Percentiles rank a stretch among this genome's conserved stretches.
Evolutionary conservation across 2,888 invertebrate species (phyloP).

Genomic region (Lycophotia porphyrea): DNA sequence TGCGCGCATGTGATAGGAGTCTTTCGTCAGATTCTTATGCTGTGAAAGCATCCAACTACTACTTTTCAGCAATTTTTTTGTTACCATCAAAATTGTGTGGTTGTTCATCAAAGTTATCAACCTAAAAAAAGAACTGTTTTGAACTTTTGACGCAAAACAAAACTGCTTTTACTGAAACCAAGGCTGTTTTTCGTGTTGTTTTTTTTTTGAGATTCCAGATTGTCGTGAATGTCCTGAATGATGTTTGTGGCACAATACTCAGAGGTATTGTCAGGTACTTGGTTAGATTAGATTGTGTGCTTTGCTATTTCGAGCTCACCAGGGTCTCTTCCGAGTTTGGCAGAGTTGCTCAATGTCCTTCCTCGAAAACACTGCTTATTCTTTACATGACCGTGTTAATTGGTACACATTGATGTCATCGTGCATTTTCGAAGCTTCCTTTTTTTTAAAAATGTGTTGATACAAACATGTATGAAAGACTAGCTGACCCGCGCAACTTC

Average conservation of each 20-base stretch:
- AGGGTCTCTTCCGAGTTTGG: slow-evolving; percentile 75
- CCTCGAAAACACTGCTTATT: slow-evolving; percentile 62
- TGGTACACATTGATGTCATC: slow-evolving; percentile 64
- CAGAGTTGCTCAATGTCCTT: slow-evolving; percentile 56
- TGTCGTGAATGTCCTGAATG: slow-evolving; percentile 4
- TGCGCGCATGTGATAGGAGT: not conserved
- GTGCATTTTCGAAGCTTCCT: slow-evolving; percentile 17
- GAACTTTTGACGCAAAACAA: not conserved
- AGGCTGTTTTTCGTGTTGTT: not conserved
- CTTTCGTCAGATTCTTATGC: not conserved
- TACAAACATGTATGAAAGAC: no score
- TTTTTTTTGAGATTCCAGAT: slow-evolving; percentile 10
- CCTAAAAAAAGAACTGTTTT: not conserved
- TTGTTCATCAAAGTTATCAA: not conserved
- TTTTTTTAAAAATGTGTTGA: no score
- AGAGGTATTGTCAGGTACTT: slow-evolving; percentile 44
- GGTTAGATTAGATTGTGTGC: slow-evolving; percentile 66
- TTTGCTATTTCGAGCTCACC: slow-evolving; percentile 68
- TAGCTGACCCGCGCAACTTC: no score
- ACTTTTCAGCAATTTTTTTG: not conserved
- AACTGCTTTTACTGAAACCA: not conserved
- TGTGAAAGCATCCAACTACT: not conserved
- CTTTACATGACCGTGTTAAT: slow-evolving; percentile 59
- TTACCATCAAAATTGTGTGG: not conserved
- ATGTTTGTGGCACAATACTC: slow-evolving; percentile 35